These are phyloP conservation scores for Pseudorectes ferrugineus DNA, from an alignment of 2,113 vertebrate genomes.

Conservation along the genomic window DNA sequence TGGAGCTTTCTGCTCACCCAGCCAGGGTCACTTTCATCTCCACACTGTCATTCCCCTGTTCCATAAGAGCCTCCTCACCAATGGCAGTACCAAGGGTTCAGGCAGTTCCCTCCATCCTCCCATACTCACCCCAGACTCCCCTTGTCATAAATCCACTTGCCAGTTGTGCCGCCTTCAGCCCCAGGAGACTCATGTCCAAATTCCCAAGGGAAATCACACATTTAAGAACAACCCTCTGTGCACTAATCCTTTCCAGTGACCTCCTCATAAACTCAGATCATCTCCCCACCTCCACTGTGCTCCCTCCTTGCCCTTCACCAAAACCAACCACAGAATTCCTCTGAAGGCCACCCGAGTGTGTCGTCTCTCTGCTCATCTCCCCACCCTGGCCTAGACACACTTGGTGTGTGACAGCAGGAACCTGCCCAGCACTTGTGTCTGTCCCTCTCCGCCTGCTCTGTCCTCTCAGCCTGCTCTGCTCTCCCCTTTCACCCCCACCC, in stretches of 20 bases:
- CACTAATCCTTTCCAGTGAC: not conserved
- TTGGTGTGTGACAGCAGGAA: not conserved
- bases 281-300: not conserved
- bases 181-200: not conserved
- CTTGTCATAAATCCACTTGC: not conserved
- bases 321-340: not conserved
- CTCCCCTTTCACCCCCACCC: not conserved
- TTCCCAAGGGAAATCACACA: not conserved
- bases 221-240: not conserved
- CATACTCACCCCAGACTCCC: not conserved
- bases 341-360: not conserved
- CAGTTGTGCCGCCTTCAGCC: not conserved
- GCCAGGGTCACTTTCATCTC: not conserved
- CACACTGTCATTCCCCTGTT: not conserved
- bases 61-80: not conserved
- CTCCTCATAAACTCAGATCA: not conserved
- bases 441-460: not conserved
- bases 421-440: not conserved
- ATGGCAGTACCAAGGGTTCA: accelerated
- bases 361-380: not conserved
- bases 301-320: not conserved
- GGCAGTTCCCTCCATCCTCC: not conserved
- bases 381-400: not conserved
- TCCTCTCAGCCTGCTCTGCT: not conserved
- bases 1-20: not conserved